These are phyloP conservation scores for Callaeas wilsoni DNA, from an alignment of 2,113 vertebrate genomes.

Conservation along the genomic window DNA sequence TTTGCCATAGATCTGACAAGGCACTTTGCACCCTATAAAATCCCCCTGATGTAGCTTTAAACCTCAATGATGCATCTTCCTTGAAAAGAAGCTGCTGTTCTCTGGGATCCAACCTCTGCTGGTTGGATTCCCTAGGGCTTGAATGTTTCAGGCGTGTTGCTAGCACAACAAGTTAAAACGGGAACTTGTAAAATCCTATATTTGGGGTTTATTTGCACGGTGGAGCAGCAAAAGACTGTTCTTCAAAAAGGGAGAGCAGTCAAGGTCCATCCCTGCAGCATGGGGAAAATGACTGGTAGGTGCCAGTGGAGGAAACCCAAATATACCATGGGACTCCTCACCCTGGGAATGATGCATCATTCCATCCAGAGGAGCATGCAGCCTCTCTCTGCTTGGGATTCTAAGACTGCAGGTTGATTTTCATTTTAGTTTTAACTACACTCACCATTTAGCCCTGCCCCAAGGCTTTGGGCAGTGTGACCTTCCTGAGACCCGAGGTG, in stretches of 20 bases:
- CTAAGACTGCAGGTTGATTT: neutral
- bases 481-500: neutral
- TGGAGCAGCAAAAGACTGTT: neutral
- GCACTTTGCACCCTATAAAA: neutral
- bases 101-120: neutral
- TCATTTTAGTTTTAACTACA: neutral
- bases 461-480: neutral
- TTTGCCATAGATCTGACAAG: neutral
- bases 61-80: neutral
- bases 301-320: neutral
- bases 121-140: neutral
- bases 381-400: neutral
- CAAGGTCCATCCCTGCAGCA: accelerated
- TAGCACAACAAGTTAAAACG: neutral
- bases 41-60: neutral
- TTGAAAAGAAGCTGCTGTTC: neutral
- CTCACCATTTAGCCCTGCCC: neutral
- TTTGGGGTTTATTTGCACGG: neutral
- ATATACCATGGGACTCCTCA: neutral
- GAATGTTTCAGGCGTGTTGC: neutral
- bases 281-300: neutral
- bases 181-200: neutral
- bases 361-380: neutral
- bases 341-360: neutral
- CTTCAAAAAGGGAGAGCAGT: neutral